Percentiles rank a stretch among this genome's conserved stretches.
These are phyloP conservation scores for Drosophila infuscata DNA, from an alignment of 2,888 invertebrate genomes.

Conservation along the genomic window DNA sequence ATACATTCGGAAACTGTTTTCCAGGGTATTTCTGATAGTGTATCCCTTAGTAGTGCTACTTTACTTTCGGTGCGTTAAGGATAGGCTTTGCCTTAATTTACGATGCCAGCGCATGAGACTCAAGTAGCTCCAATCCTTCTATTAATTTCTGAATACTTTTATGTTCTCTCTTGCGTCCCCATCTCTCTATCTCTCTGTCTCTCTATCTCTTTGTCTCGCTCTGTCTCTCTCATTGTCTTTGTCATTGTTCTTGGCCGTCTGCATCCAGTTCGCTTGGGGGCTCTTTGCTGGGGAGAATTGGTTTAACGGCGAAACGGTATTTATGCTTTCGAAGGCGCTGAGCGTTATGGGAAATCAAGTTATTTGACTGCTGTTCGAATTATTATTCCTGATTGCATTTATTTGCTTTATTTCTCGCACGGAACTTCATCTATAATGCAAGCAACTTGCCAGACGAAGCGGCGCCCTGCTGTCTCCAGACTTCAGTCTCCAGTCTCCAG, in stretches of 20 bases:
- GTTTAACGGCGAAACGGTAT: conserved; percentile 59
- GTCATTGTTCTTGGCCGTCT: not conserved
- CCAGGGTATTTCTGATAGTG: conserved; percentile 10
- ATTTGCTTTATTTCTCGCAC: conserved; percentile 72
- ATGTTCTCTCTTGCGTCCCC: not conserved
- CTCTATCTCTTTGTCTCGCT: not conserved
- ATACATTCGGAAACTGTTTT: not conserved
- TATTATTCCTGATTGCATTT: conserved; percentile 79
- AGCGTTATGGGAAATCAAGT: conserved; percentile 68
- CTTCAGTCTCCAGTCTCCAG: conserved; percentile 4
- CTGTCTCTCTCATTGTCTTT: not conserved
- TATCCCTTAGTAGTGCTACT: not conserved
- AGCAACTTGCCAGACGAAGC: conserved; percentile 58
- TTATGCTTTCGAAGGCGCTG: conserved; percentile 55
- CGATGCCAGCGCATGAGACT: conserved; percentile 40
- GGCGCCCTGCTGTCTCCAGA: conserved; percentile 36
- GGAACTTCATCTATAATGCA: conserved; percentile 76
- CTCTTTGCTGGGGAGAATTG: conserved; percentile 16
- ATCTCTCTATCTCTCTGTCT: not conserved
- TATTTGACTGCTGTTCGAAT: conserved; percentile 75
- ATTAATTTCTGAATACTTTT: conserved; percentile 1
- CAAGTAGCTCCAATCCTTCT: conserved; percentile 1
- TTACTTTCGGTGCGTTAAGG: conserved; percentile 39
- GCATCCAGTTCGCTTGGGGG: not conserved
- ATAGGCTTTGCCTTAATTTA: conserved; percentile 66